These are phyloP conservation scores for Pyrochroa serraticornis DNA, from an alignment of 2,888 invertebrate genomes.

Conservation along the genomic window DNA sequence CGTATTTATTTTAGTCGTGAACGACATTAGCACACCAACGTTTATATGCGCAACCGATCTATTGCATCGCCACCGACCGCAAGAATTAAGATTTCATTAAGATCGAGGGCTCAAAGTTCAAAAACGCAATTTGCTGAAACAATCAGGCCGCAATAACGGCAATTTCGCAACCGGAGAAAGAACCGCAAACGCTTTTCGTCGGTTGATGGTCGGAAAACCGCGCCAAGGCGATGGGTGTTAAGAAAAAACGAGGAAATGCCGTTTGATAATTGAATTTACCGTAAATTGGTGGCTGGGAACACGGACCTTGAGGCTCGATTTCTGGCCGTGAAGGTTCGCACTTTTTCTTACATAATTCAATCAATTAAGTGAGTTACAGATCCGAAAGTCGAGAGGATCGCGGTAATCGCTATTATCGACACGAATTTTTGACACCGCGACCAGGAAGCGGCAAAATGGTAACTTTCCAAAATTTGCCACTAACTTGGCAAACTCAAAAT, in stretches of 20 bases:
- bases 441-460: neutral
- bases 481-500: no score
- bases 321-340: conserved; percentile 14
- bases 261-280: neutral
- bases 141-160: neutral
- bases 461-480: no score
- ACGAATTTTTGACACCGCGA: neutral
- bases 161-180: no score
- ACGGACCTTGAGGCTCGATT: conserved; percentile 9
- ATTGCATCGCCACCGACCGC: conserved; percentile 11
- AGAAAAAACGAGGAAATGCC: no score
- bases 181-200: no score
- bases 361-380: conserved; percentile 5
- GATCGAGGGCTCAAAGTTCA: conserved; percentile 12
- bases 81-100: conserved; percentile 19
- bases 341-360: conserved; percentile 9
- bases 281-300: conserved; percentile 3
- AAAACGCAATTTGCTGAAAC: conserved; percentile 17
- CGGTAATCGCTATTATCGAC: neutral
- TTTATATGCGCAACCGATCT: conserved; percentile 19
- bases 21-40: conserved; percentile 24
- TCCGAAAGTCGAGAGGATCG: conserved; percentile 7
- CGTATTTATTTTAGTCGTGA: conserved; percentile 28
- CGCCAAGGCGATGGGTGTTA: no score
- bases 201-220: no score